These are phyloP conservation scores for Esox lucius DNA, from an alignment of 2,797 vertebrate species.

Conservation along the genomic window DNA sequence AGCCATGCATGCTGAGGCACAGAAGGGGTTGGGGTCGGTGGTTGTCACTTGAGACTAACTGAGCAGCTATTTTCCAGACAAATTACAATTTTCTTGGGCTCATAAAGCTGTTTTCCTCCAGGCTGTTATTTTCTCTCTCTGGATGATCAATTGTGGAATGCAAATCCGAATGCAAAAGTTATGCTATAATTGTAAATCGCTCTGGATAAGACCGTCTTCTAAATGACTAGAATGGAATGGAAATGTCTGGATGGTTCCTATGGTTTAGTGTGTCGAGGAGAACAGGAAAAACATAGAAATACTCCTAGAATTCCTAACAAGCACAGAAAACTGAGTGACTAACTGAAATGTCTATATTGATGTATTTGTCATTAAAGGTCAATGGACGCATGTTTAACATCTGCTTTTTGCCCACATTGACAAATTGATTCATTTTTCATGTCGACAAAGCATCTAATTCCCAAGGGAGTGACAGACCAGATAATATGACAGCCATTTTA, in stretches of 20 bases:
- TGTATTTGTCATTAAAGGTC: not conserved
- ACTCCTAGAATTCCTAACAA: not conserved
- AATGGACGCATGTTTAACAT: not conserved
- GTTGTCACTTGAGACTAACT: constrained; percentile 41
- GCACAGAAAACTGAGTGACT: not conserved
- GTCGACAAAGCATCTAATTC: not conserved
- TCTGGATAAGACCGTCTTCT: too few relatives aligned
- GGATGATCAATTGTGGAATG: constrained; percentile 50
- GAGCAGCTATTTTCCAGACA: constrained; percentile 37
- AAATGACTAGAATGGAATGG: constrained; percentile 9
- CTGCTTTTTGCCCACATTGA: constrained; percentile 13
- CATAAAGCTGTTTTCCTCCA: constrained; percentile 4
- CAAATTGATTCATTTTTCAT: constrained; percentile 42
- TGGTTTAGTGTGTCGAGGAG: not conserved
- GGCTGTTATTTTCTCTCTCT: constrained; percentile 33
- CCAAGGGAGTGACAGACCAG: not conserved
- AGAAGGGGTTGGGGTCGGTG: constrained; percentile 35
- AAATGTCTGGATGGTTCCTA: not conserved
- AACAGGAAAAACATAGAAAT: not conserved
- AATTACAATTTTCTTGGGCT: constrained; percentile 36
- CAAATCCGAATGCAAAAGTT: not conserved
- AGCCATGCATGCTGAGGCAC: constrained; percentile 19
- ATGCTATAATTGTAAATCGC: constrained; percentile 8
- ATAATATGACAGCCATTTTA: not conserved
- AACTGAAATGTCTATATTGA: not conserved